Conservation (phyloP, 2,113 vertebrate genomes). For the Crotalus horridus region DNA sequence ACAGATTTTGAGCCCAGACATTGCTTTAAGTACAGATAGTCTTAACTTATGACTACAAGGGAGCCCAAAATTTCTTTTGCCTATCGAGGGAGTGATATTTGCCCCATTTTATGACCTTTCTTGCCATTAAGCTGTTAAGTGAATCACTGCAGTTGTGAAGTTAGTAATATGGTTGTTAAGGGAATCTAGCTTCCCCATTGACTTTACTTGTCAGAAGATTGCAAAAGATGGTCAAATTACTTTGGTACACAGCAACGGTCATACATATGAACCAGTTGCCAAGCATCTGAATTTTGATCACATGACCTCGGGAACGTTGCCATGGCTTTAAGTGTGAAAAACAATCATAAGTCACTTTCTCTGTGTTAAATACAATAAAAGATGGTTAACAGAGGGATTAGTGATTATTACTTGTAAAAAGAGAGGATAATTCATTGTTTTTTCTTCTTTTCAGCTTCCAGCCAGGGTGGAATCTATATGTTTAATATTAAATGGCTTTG, state of each 20-base stretch:
- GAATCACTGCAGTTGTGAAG: background rate
- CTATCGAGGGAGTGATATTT: background rate
- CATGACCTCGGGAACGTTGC: too few species aligned
- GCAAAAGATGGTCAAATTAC: background rate
- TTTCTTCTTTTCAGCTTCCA: too few species aligned
- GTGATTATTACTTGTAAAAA: background rate
- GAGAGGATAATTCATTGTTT: background rate
- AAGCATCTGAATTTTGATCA: too few species aligned
- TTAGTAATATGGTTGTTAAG: background rate
- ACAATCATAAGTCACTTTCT: too few species aligned
- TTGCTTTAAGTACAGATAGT: background rate
- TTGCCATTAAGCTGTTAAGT: background rate
- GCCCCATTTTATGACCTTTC: background rate
- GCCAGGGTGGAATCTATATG: too few species aligned
- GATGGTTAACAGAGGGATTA: too few species aligned
- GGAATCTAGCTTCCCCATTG: background rate
- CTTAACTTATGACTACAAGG: background rate
- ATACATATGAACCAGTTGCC: too few species aligned
- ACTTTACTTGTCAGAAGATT: background rate
- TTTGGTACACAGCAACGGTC: too few species aligned
- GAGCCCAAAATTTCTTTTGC: background rate
- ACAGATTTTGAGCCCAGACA: background rate
- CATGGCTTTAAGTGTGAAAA: too few species aligned
- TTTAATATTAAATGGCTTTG: too few species aligned
- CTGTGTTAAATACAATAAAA: too few species aligned